Evolutionary conservation across 2,888 invertebrate genomes (phyloP).

Genomic region (Drosophila formosana): DNA sequence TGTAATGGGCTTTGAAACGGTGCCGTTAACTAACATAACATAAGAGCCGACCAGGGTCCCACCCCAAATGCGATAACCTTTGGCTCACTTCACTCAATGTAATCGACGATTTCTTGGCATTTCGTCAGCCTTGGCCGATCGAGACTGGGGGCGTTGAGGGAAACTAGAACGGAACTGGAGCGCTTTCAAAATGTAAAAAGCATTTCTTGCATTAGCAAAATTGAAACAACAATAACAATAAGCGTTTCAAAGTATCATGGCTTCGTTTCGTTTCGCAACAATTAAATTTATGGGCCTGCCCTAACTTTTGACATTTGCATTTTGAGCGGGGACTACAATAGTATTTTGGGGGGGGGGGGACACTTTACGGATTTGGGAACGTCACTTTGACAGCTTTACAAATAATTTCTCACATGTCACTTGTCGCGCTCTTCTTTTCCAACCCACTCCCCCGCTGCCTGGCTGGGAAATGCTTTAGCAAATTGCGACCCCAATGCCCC

Average conservation of each 20-base stretch:
- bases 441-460: background rate
- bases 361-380: slow-evolving; percentile 27
- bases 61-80: slow-evolving; percentile 59
- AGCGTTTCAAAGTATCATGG: slow-evolving; percentile 35
- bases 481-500: slow-evolving; percentile 34
- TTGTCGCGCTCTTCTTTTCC: slow-evolving; percentile 30
- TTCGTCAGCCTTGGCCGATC: slow-evolving; percentile 60
- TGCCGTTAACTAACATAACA: slow-evolving; percentile 24
- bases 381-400: slow-evolving; percentile 43
- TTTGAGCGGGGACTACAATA: slow-evolving; percentile 17
- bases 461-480: slow-evolving; percentile 34
- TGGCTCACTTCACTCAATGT: slow-evolving; percentile 56
- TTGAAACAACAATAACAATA: slow-evolving; percentile 47
- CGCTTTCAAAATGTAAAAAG: slow-evolving; percentile 45
- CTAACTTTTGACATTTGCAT: slow-evolving; percentile 60
- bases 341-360: slow-evolving; percentile 21
- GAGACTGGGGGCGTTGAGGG: background rate
- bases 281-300: slow-evolving; percentile 56
- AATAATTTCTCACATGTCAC: slow-evolving; percentile 55
- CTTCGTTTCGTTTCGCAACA: slow-evolving; percentile 37
- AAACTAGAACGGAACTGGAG: slow-evolving; percentile 73
- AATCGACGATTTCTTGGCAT: slow-evolving; percentile 70
- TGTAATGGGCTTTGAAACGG: slow-evolving; percentile 52
- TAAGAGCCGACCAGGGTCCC: background rate
- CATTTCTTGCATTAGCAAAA: slow-evolving; percentile 73